Base-by-base conservation (phyloP, 2,797 vertebrate genomes). In the Gymnodraco acuticeps region DNA sequence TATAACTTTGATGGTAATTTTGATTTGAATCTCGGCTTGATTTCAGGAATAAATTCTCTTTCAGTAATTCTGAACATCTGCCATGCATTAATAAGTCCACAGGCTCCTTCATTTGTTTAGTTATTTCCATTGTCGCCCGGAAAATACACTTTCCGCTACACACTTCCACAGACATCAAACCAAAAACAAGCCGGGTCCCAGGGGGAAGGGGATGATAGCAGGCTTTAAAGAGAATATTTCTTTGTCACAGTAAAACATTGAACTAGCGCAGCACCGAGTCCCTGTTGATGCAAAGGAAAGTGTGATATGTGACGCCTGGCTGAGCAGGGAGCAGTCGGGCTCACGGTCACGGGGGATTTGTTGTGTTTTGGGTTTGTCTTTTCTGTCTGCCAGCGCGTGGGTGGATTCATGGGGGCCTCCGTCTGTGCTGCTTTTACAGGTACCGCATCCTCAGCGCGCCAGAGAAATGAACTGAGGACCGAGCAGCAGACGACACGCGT, bases 381-480 rank as follows among this genome's bases (percentile, higher is more conserved):
- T 77, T 70, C 73, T 23, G 80, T 81, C 85, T 90, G 89, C 79
- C 78, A 74, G 68, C 1, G 46, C 17, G 84, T 90, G 88, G 87
- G 85, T 79, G 83, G 78, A 92, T 83, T 91, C 88, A 90, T 70
- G 78, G 85, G 33, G 79, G 78, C 64, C 79, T 83, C 66, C 68
- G 75, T 89, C 72, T 94, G 81, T 87, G 65, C 56, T 87, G 42
- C 82, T 64, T 70, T 87, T 66, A 72, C 90, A 95, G 94, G 93
- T 94, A 80, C 82, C 1, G 53, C 67, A 69, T 84, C 76, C 74
- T 71, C 73, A 59, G 63, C 27, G 56, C 45, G n/a, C 69, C 84
- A 74, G 75, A 87, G 92, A 93, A 56, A 95, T 95, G 93, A 92
- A 93, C 92, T 95, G 91, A 95, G 82, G 61, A 78, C 75, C 2